A percentile compares a stretch with the other conserved stretches of the same genome.
Conservation (phyloP, 2,113 vertebrate species). For the Brachirus orientalis region DNA sequence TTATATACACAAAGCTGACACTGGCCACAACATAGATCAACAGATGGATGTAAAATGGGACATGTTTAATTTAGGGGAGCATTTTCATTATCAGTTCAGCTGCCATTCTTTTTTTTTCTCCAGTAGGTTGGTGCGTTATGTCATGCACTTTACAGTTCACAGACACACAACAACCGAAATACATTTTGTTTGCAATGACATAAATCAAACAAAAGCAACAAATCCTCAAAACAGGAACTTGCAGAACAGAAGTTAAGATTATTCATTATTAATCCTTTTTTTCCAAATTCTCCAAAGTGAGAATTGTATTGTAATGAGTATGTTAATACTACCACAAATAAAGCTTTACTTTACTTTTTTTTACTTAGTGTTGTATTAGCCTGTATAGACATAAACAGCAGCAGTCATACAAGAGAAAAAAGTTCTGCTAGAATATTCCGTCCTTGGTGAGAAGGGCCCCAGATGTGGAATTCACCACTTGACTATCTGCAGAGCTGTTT, state of each 20-base stretch:
- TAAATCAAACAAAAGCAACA: not conserved
- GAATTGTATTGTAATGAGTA: no score
- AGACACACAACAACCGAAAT: no score
- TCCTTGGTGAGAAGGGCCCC: slow-evolving; percentile 16
- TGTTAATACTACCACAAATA: no score
- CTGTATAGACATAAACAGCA: not conserved
- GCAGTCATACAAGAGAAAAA: not conserved
- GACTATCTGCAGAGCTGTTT: slow-evolving; percentile 37
- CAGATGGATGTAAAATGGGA: slow-evolving; percentile 1
- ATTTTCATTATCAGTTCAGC: not conserved
- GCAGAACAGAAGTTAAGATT: not conserved
- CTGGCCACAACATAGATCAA: not conserved
- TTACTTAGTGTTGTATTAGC: no score
- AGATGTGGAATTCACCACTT: slow-evolving; percentile 39
- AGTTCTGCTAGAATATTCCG: not conserved
- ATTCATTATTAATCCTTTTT: not conserved
- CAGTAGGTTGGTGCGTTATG: no score
- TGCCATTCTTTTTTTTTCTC: not conserved
- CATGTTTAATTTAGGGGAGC: no score
- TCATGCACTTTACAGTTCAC: no score
- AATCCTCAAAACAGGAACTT: not conserved
- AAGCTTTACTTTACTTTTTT: no score
- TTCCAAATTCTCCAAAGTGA: not conserved
- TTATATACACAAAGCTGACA: not conserved
- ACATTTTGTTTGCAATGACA: not conserved